A percentile compares a stretch with the other conserved stretches of the same genome.
phyloP scores from a whole-genome alignment of 2,888 invertebrate genomes.

The Elysia crispata region DNA sequence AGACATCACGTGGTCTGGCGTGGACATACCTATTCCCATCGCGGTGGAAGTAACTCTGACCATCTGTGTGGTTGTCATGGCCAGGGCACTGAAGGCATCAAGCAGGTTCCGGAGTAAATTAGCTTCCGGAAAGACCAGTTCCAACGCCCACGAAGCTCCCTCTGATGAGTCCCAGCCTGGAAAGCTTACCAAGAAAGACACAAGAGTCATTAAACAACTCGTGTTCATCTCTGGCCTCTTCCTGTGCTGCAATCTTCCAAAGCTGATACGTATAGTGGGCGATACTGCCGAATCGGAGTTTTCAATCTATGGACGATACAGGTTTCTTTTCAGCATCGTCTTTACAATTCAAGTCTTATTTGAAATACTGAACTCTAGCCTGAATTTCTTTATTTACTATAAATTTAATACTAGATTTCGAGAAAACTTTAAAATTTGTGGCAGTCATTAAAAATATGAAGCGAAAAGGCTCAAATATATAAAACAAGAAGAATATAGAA shows the following conservation, averaged over 20 bases:
- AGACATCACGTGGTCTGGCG: constrained; percentile 12
- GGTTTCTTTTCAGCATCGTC: constrained; percentile 9
- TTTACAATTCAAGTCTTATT: no score
- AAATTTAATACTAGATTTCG: neutral
- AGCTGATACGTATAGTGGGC: constrained; percentile 2
- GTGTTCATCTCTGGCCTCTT: constrained; percentile 17
- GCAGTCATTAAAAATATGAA: no score
- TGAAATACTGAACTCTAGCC: no score
- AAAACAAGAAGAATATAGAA: no score
- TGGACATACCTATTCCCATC: constrained; percentile 6
- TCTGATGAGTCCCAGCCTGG: neutral
- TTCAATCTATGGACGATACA: neutral
- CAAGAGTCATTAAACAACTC: constrained; percentile 7
- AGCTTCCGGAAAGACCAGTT: no score
- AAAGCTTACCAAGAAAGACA: constrained; percentile 10
- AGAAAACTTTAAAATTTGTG: no score
- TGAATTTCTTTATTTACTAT: neutral
- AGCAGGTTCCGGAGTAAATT: constrained; percentile 2
- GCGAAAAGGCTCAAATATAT: no score
- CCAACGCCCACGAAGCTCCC: neutral
- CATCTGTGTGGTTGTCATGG: constrained; percentile 33
- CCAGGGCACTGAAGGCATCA: neutral
- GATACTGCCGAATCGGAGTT: constrained; percentile 3
- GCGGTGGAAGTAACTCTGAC: constrained; percentile 13
- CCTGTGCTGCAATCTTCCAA: constrained; percentile 27